Conservation (phyloP, 2,888 invertebrate genomes). For the Dugesia japonica region DNA sequence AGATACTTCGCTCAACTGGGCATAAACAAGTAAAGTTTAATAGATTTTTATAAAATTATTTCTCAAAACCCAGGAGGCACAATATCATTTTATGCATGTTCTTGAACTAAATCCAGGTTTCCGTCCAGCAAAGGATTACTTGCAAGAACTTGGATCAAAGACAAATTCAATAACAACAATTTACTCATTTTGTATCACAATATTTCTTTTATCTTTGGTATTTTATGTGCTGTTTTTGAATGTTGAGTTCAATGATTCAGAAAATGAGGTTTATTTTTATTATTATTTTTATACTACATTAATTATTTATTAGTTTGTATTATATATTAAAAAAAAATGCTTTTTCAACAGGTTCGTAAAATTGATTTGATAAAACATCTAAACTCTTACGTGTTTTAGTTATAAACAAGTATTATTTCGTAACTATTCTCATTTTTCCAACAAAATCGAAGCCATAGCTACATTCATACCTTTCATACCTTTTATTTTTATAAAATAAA, state of each 20-base stretch:
- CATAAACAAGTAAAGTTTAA: constrained; percentile 56
- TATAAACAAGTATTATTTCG: too few relatives aligned
- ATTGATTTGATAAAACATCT: too few relatives aligned
- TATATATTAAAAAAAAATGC: too few relatives aligned
- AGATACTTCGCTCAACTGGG: constrained; percentile 75
- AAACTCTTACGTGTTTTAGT: too few relatives aligned
- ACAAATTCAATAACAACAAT: constrained; percentile 32
- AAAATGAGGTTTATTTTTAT: constrained; percentile 7
- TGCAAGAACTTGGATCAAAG: constrained; percentile 60
- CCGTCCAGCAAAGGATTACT: constrained; percentile 62
- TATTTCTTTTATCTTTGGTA: constrained; percentile 63
- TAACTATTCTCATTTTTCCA: too few relatives aligned
- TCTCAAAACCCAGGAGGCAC: constrained; percentile 55
- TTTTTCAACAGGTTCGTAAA: too few relatives aligned
- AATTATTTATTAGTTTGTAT: too few relatives aligned
- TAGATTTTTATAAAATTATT: background rate
- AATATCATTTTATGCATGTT: constrained; percentile 65
- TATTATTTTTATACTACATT: too few relatives aligned
- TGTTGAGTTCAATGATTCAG: constrained; percentile 51
- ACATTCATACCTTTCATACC: too few relatives aligned
- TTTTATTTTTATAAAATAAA: too few relatives aligned
- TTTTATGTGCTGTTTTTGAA: constrained; percentile 66
- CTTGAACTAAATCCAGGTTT: constrained; percentile 69
- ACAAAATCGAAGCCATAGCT: too few relatives aligned
- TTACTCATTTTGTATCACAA: constrained; percentile 71